Base-by-base conservation (phyloP, 2,113 vertebrate species). In the Pogona vitticeps region DNA sequence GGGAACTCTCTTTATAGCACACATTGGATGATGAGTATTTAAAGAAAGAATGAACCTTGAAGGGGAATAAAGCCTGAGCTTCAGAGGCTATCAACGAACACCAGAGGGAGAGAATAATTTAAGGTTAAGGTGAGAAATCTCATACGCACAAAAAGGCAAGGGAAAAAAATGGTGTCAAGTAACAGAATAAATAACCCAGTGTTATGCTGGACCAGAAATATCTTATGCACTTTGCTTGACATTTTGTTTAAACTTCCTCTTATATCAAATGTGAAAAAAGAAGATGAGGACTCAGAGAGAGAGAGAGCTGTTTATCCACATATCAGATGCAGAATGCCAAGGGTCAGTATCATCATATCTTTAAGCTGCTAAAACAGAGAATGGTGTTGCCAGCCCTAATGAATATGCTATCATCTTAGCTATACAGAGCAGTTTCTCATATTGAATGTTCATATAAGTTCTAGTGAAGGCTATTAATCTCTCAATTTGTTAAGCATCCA, bases 1-100 rank as follows among this genome's bases (percentile, higher is more conserved):
- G 96, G 94, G 96, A 94, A 91, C 93, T 95, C 94, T 95, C 95
- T 96, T 94, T 96, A 92, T 94, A 95, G 90, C 91, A 95, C 84
- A 84, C 92, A 80, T 73, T 76, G 84, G 94, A 94, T 94, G 95
- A 90, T 95, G 92, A 96, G 92, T 95, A 94, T 97, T 96, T 95
- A 96, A 95, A 91, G 94, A 93, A 95, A 95, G 90, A 95, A 94
- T 89, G 93, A 94, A 93, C 94, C 91, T 94, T 93, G 79, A 86
- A 94, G 91, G 95, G 92, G 94, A 95, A 95, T 91, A 96, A 96
- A 96, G 95, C 88, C 3, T 82, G 89, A 86, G 85, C 92, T 94
- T 95, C 90, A 91, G 92, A 95, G 88, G 86, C 88, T 91, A 85
- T 79, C 89, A 88, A 92, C 77, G 94, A 95, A 86, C 89, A 61